Percentiles rank a stretch among this genome's conserved stretches.
These are phyloP conservation scores for Melipona quadrifasciata DNA, from an alignment of 1,140 invertebrate genomes.

Conservation along the genomic window DNA sequence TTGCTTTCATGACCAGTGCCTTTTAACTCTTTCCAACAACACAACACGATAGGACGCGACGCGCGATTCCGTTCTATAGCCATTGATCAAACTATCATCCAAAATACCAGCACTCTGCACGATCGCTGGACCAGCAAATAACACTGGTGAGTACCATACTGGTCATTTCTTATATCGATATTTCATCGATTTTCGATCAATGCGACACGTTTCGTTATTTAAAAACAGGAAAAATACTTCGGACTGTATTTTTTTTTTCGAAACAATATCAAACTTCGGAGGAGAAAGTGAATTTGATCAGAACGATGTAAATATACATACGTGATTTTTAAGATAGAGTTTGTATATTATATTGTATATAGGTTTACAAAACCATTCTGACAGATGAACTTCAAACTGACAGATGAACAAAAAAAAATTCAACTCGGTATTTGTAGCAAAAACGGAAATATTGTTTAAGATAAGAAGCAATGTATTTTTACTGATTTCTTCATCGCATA, in stretches of 20 bases:
- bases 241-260: not conserved
- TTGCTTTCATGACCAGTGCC: slow-evolving; percentile 38
- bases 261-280: not conserved
- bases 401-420: not conserved
- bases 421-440: not conserved
- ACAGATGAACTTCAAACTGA: not conserved
- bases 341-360: not conserved
- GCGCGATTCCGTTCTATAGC: not conserved
- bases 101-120: not conserved
- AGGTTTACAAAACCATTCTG: not conserved
- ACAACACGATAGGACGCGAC: slow-evolving; percentile 1
- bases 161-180: not conserved
- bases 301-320: not conserved
- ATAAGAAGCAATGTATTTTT: not conserved
- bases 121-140: slow-evolving; percentile 38
- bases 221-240: too few relatives aligned
- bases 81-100: slow-evolving; percentile 34
- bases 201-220: not conserved
- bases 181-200: slow-evolving; percentile 1
- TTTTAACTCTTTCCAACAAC: slow-evolving; percentile 36
- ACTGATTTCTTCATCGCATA: not conserved
- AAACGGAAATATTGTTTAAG: not conserved
- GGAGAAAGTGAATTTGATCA: not conserved
- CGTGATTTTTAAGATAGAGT: not conserved
- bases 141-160: slow-evolving; percentile 5